Conservation (phyloP, 2,888 invertebrate species). For the Itoplectis maculator region DNA sequence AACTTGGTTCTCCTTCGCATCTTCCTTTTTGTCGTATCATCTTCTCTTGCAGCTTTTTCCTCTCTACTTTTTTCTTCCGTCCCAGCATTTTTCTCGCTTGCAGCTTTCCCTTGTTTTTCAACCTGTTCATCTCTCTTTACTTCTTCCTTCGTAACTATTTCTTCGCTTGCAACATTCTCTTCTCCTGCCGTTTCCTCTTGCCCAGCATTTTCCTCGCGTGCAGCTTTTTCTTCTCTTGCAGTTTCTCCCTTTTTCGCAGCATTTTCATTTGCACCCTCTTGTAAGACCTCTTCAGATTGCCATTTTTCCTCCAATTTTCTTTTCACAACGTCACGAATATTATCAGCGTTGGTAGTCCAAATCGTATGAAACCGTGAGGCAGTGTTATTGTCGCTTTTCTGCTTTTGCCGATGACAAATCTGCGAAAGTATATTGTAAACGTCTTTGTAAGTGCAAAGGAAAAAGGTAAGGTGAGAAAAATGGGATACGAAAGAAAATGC, state of each 20-base stretch:
- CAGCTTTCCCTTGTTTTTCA: no score
- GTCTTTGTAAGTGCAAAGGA: not conserved
- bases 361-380: not conserved
- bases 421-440: not conserved
- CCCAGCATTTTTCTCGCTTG: no score
- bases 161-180: no score
- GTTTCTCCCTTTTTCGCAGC: not conserved
- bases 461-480: not conserved
- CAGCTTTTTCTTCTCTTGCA: slow-evolving; percentile 2
- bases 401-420: not conserved
- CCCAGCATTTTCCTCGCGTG: not conserved
- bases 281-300: not conserved
- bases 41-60: not conserved
- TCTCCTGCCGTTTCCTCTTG: not conserved
- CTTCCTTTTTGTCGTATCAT: not conserved
- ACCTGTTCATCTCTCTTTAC: no score
- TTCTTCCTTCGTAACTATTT: no score
- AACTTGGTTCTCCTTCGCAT: no score
- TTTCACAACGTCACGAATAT: not conserved
- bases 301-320: not conserved
- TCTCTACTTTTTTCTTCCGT: not conserved
- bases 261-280: not conserved
- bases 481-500: no score
- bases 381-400: not conserved
- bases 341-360: not conserved